Base-by-base conservation (phyloP, 2,113 vertebrate genomes). In the Cyanoliseus patagonus region DNA sequence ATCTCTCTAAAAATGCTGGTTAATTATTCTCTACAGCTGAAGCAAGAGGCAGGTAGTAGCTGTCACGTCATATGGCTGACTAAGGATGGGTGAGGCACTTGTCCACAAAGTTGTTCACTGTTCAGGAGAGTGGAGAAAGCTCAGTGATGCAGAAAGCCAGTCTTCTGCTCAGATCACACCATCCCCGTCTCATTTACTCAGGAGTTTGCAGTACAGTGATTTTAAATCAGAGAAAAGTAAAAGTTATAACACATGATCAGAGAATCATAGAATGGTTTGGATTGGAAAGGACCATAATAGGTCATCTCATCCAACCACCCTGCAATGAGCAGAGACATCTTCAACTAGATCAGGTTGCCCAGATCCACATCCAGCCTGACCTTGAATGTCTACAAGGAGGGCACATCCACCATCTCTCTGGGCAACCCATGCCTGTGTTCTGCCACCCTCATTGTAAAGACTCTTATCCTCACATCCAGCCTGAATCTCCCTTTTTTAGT, bases 51-150 rank as follows among this genome's bases (percentile, higher is more conserved):
- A n/a, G 10, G 61, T 17, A 42, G 25, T 7, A 25, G 35, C 9
- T 3, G 1, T 67, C 64, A 35, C 0, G 4, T 20, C 7, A 11
- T 1, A 9, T 0, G 4, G 24, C 19, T 59, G 74, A 7, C 28
- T 64, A 30, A 17, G 77, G 42, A 5, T 46, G 46, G 23, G 22
- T 2, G 13, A 53, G 17, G 35, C 19, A 10, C 28, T 59, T 19
- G 23, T 9, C 14, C 49, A 12, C 3, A 0, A 4, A 27, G 8
- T 11, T 30, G 7, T 35, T 76, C 51, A 6, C 22, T 59, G 33
- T 23, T 35, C 14, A 0, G 4, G 22, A 28, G 13, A 47, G 24
- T 4, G 16, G 13, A 53, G 57, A 31, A 39, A 52, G 23, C 14
- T 63, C 69, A 72, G 61, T 4, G 7, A 8, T 5, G 19, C 1